Conservation (phyloP, 1,140 invertebrate species). For the Pseudachorutes palmiensis region DNA sequence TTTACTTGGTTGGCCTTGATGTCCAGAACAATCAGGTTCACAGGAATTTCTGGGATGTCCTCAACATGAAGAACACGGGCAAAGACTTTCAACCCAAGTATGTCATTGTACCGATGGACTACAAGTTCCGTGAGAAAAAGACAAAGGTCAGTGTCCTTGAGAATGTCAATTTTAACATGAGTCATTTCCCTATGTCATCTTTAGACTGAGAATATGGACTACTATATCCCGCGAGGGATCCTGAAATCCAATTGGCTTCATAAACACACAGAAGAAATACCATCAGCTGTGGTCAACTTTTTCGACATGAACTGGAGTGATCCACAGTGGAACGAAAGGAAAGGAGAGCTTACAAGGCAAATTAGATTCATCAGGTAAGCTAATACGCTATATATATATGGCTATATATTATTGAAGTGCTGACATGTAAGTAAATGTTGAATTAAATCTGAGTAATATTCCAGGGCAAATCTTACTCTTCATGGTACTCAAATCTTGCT, state of each 20-base stretch:
- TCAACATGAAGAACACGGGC: slow-evolving; percentile 67
- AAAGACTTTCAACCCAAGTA: slow-evolving; percentile 63
- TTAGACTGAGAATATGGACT: slow-evolving; percentile 78
- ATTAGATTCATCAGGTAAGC: slow-evolving; percentile 74
- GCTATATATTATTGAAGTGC: no score
- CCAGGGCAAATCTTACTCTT: slow-evolving; percentile 59
- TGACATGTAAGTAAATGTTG: no score
- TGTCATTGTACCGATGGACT: slow-evolving; percentile 56
- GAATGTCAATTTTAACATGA: background rate
- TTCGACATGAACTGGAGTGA: slow-evolving; percentile 97
- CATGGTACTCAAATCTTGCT: slow-evolving; percentile 77
- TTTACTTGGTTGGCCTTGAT: slow-evolving; percentile 79
- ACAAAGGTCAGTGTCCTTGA: slow-evolving; percentile 54
- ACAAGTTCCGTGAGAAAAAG: slow-evolving; percentile 83
- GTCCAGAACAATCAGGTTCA: slow-evolving; percentile 73
- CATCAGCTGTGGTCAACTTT: slow-evolving; percentile 87
- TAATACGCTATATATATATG: slow-evolving; percentile 6
- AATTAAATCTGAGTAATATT: no score
- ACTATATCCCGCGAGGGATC: slow-evolving; percentile 93
- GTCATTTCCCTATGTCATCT: slow-evolving; percentile 27
- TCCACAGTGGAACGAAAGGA: slow-evolving; percentile 82
- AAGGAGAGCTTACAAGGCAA: slow-evolving; percentile 79
- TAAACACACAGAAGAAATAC: slow-evolving; percentile 84
- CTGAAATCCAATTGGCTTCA: slow-evolving; percentile 91
- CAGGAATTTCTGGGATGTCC: slow-evolving; percentile 82